These are phyloP conservation scores for Murina feae DNA, from an alignment of 2,113 vertebrate genomes.

Conservation along the genomic window DNA sequence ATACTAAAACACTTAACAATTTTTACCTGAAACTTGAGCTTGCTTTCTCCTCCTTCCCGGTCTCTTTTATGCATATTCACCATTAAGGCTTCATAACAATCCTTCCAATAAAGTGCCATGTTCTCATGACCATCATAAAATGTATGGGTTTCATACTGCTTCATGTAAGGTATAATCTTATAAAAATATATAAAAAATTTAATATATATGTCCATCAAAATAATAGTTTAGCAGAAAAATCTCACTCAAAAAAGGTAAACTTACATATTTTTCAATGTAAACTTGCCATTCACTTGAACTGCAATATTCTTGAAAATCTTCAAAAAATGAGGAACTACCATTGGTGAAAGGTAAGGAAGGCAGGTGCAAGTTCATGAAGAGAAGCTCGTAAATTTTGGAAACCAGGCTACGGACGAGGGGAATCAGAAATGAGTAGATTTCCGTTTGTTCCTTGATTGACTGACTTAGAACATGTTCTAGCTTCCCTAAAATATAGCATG, in stretches of 20 bases:
- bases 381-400: conserved; percentile 93
- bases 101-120: conserved; percentile 96
- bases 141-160: conserved; percentile 94
- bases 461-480: conserved; percentile 91
- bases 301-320: conserved; percentile 97
- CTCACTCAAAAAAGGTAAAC: conserved; percentile 53
- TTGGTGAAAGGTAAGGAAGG: conserved; percentile 94
- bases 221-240: conserved; percentile 14
- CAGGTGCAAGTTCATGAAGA: conserved; percentile 96
- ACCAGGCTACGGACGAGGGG: conserved; percentile 94
- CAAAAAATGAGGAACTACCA: conserved; percentile 95
- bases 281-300: conserved; percentile 93
- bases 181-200: conserved; percentile 7
- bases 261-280: conserved; percentile 98
- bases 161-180: conserved; percentile 98
- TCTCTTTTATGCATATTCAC: conserved; percentile 93
- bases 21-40: conserved; percentile 96
- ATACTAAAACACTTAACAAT: background rate
- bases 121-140: conserved; percentile 91
- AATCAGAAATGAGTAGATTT: conserved; percentile 94
- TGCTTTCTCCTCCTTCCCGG: conserved; percentile 94
- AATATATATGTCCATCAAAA: background rate
- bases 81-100: conserved; percentile 95
- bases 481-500: conserved; percentile 94
- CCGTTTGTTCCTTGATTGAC: conserved; percentile 88